Evolutionary conservation across 2,797 vertebrate species (phyloP).

Genomic region (Heteromormyrus szaboi): DNA sequence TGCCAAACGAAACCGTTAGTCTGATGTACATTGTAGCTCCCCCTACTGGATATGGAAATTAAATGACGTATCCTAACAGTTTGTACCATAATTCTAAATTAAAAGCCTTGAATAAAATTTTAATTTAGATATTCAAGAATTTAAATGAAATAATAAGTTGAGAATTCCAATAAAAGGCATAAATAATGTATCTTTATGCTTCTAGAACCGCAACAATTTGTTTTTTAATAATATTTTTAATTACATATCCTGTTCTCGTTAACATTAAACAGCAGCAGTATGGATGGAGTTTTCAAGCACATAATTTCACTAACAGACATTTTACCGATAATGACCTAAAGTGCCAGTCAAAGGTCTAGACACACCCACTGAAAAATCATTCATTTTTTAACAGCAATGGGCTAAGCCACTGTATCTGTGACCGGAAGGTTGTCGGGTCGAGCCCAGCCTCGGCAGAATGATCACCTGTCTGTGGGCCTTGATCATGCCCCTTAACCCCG

Average conservation of each 20-base stretch:
- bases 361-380: background rate
- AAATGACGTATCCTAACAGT: background rate
- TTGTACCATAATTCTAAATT: background rate
- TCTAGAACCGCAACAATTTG: background rate
- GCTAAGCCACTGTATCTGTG: background rate
- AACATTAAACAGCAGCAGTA: background rate
- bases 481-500: background rate
- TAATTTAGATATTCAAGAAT: background rate
- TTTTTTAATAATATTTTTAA: background rate
- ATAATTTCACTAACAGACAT: background rate
- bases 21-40: background rate
- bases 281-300: background rate
- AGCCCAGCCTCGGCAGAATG: background rate
- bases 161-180: background rate
- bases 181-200: background rate
- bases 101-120: background rate
- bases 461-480: background rate
- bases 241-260: background rate
- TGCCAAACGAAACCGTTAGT: background rate
- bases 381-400: background rate
- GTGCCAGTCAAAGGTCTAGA: background rate
- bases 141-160: background rate
- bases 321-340: background rate
- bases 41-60: slow-evolving; percentile 20
- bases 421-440: background rate